Conservation (phyloP, 2,113 vertebrate species). For the Cathartes aura region DNA sequence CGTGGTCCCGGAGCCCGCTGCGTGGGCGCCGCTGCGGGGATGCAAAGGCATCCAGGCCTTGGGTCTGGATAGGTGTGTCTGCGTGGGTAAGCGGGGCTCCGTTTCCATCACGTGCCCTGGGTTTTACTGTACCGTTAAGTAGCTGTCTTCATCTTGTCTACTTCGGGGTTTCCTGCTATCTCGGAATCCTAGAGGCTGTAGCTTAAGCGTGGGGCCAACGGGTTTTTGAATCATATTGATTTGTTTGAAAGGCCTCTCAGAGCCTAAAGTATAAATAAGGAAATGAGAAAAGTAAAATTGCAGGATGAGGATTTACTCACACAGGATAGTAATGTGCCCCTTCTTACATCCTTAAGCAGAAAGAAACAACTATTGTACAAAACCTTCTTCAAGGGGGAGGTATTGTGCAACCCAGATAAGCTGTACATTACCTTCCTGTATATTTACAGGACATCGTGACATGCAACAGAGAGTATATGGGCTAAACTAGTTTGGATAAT, state of each 20-base stretch:
- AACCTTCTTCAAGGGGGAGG: background rate
- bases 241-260: background rate
- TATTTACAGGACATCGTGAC: rapidly evolving
- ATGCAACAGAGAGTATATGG: no score
- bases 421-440: background rate
- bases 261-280: background rate
- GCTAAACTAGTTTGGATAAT: background rate
- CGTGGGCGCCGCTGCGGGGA: background rate
- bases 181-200: background rate
- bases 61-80: background rate
- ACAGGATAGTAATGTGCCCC: rapidly evolving
- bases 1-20: no score
- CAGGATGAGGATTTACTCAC: background rate
- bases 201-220: rapidly evolving
- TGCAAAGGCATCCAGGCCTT: background rate
- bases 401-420: background rate
- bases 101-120: no score
- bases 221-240: background rate
- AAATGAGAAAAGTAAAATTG: background rate
- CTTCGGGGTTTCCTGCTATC: rapidly evolving
- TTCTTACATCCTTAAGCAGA: background rate
- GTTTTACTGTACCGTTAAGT: background rate
- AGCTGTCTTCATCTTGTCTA: no score
- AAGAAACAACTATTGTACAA: background rate
- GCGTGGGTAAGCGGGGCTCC: background rate